These are phyloP conservation scores for Sesamia inferens DNA, from an alignment of 2,888 invertebrate genomes.

Conservation along the genomic window DNA sequence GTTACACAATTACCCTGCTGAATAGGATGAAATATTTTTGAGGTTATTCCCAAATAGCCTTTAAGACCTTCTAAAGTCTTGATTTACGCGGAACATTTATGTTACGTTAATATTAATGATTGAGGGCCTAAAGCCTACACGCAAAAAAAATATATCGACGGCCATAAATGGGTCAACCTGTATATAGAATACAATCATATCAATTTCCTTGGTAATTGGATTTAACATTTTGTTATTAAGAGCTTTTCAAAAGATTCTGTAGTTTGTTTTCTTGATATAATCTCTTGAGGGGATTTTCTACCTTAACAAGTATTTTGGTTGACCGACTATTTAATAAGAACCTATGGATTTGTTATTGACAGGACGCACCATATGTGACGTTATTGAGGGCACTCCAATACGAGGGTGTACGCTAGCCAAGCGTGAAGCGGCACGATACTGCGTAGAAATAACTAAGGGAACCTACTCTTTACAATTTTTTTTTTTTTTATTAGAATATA, in stretches of 20 bases:
- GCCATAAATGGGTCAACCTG: neutral
- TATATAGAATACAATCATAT: neutral
- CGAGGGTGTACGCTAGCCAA: conserved; percentile 49
- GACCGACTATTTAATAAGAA: conserved; percentile 48
- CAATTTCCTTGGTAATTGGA: neutral
- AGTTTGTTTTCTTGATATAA: neutral
- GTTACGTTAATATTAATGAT: neutral
- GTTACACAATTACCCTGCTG: too few relatives aligned
- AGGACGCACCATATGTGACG: conserved; percentile 51
- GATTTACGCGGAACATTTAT: neutral
- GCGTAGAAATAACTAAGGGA: conserved; percentile 26
- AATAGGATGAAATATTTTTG: neutral
- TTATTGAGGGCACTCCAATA: conserved; percentile 50
- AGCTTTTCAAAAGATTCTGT: neutral
- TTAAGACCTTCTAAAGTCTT: neutral
- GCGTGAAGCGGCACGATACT: conserved; percentile 48
- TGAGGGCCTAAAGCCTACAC: too few relatives aligned
- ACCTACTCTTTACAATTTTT: conserved; percentile 4
- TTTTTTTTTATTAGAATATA: too few relatives aligned
- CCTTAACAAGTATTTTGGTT: conserved; percentile 25
- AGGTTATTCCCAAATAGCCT: neutral
- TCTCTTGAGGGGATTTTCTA: neutral
- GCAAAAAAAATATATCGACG: neutral
- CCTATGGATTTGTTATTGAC: conserved; percentile 50
- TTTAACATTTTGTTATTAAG: neutral